These are phyloP conservation scores for Pleuronectes platessa DNA, from an alignment of 2,113 vertebrate genomes.

Conservation along the genomic window DNA sequence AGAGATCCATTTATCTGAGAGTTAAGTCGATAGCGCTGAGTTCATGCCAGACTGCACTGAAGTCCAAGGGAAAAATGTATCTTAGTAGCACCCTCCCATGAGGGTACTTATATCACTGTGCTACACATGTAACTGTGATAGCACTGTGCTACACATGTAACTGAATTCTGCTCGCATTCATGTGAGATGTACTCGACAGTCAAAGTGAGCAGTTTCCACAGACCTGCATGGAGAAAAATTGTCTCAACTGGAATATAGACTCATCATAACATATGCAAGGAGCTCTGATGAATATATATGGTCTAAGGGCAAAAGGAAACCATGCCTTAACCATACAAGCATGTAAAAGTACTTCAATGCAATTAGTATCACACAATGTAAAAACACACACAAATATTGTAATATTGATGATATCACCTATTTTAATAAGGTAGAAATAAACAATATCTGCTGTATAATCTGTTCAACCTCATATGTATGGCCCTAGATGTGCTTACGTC, in stretches of 20 bases:
- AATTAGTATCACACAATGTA: neutral
- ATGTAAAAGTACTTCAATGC: neutral
- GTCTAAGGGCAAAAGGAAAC: too few relatives aligned
- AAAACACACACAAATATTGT: neutral
- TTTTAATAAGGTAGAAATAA: too few relatives aligned
- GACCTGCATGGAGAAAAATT: neutral
- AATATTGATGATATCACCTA: neutral
- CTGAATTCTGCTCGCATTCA: constrained; percentile 6
- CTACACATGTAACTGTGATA: neutral
- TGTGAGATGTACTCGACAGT: neutral
- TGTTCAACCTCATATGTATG: neutral
- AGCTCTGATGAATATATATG: constrained; percentile 3
- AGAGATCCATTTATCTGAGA: constrained; percentile 35
- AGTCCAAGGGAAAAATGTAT: constrained; percentile 43
- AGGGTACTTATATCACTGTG: constrained; percentile 4
- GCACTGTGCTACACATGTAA: constrained; percentile 4
- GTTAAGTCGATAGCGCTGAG: constrained; percentile 34
- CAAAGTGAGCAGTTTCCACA: neutral
- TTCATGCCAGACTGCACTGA: constrained; percentile 49
- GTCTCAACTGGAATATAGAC: neutral
- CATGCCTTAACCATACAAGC: too few relatives aligned
- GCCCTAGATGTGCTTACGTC: neutral
- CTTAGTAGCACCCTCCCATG: constrained; percentile 5
- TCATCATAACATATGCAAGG: neutral
- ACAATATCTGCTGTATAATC: too few relatives aligned